phyloP scores from a whole-genome alignment of 2,797 vertebrate species.

The Lepus townsendii region DNA sequence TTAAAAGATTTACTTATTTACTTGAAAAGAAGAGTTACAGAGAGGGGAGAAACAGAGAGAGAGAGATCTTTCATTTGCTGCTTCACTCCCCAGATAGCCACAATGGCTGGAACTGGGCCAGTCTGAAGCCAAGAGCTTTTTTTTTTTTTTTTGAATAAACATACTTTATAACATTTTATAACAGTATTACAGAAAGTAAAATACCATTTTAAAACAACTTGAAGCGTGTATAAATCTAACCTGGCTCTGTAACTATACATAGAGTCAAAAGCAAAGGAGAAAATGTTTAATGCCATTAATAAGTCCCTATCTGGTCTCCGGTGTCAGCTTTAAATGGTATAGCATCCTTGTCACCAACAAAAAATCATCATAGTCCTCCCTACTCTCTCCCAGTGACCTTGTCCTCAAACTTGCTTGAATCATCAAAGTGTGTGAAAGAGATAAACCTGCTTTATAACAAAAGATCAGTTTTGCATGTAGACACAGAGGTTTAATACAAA shows the following conservation, averaged over 20 bases:
- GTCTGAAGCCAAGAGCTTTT: no score
- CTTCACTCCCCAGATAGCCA: no score
- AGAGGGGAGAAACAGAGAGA: no score
- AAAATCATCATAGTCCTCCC: constrained; percentile 47
- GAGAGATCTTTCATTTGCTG: no score
- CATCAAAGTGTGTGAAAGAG: constrained; percentile 82
- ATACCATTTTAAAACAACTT: constrained; percentile 92
- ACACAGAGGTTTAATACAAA: constrained; percentile 87
- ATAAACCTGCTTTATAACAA: constrained; percentile 78
- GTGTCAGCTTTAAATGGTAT: constrained; percentile 76
- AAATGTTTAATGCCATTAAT: constrained; percentile 85
- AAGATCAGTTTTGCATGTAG: constrained; percentile 86
- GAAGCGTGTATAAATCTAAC: constrained; percentile 91
- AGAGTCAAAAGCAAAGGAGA: constrained; percentile 83
- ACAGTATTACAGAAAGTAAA: constrained; percentile 92
- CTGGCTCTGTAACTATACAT: constrained; percentile 90
- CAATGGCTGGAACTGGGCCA: no score
- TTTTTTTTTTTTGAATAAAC: constrained; percentile 87
- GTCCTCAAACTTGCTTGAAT: constrained; percentile 81
- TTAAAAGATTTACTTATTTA: no score
- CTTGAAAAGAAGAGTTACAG: no score
- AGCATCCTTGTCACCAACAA: constrained; percentile 74
- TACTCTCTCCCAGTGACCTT: constrained; percentile 44
- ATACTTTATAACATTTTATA: constrained; percentile 91
- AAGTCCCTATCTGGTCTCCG: constrained; percentile 83